A percentile compares a stretch with the other conserved stretches of the same genome.
These are phyloP conservation scores for Daphoenositta chrysoptera DNA, from an alignment of 2,113 vertebrate genomes.

Conservation along the genomic window DNA sequence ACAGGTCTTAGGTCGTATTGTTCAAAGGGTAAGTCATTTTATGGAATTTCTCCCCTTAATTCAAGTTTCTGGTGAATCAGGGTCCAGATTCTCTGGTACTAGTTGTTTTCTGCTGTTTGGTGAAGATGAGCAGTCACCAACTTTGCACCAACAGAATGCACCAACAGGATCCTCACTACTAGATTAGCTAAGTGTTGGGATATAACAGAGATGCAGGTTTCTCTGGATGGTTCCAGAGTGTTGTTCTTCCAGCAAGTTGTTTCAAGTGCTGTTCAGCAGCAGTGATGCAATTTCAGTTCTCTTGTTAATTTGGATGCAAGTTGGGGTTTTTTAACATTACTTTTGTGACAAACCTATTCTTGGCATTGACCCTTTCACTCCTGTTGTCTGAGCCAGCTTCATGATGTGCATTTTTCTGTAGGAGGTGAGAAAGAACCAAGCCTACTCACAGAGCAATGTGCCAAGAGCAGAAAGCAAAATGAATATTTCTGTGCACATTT, in stretches of 20 bases:
- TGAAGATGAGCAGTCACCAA: background rate
- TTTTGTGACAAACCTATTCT: background rate
- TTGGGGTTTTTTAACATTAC: background rate
- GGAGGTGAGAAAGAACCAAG: background rate
- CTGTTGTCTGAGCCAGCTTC: background rate
- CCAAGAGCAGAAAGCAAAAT: background rate
- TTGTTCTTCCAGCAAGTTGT: background rate
- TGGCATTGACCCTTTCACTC: background rate
- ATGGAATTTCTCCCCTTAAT: background rate
- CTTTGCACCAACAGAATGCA: no score
- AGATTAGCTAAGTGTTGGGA: background rate
- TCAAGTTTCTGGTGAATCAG: background rate
- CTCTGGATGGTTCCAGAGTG: background rate
- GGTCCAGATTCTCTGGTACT: background rate
- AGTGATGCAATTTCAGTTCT: background rate
- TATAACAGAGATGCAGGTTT: background rate
- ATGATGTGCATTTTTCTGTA: background rate
- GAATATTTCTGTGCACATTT: background rate
- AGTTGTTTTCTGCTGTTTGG: background rate
- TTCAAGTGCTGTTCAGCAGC: background rate
- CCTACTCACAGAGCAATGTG: background rate
- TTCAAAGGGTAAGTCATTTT: slow-evolving; percentile 82
- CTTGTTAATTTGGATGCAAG: background rate
- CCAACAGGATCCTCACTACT: background rate
- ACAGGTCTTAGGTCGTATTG: slow-evolving; percentile 83